Evolutionary conservation across 2,888 invertebrate species (phyloP), one percentile per base, ranked within the genome.

Genomic region (Phyto melanocephala): DNA sequence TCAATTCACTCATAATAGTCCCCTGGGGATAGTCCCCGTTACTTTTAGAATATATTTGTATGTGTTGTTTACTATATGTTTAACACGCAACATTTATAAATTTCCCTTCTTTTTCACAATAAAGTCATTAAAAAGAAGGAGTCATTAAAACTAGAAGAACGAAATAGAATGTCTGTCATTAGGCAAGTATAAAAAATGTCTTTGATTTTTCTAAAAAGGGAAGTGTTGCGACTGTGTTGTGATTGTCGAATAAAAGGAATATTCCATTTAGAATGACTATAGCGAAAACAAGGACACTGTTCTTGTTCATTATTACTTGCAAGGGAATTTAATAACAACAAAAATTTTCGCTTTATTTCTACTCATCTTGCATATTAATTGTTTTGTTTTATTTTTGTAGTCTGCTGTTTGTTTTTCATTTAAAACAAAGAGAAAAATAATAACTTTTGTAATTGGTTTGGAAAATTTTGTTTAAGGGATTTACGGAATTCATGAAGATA

Each of bases 331-430:
- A 65, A 75, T 75, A 15, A 74, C 22, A 45, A 35, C 8, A 22
- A 54, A 54, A 35, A 33, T 35, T 24, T 8, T 62, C 22, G 56
- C 35, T 65, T 1, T 37, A 17, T 33, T 62, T 75, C 58, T 65
- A 47, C 75, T 24, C 50, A 37, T 47, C 45, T 67, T 75, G 75
- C 75, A 75, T 75, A 67, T 67, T 67, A 75, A 67, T 75, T 58
- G 58, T 65, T 75, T 65, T 45, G 65, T 75, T 71, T 47, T n/a
- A 15, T 45, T 45, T 42, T 47, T 20, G 17, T 15, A 54, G 22
- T 40, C 1, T 40, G 4, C 40, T 40, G 60, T 71, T 35, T 8
- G 22, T 40, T n/a, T n/a, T 22, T 33, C 1, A 20, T 47, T 13
- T 17, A 10, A 40, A 40, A 60, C 60, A 40, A 60, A 37, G 35